Evolutionary conservation across 2,797 vertebrate genomes (phyloP), one percentile per base, ranked within the genome.

Genomic region (Liasis olivaceus): DNA sequence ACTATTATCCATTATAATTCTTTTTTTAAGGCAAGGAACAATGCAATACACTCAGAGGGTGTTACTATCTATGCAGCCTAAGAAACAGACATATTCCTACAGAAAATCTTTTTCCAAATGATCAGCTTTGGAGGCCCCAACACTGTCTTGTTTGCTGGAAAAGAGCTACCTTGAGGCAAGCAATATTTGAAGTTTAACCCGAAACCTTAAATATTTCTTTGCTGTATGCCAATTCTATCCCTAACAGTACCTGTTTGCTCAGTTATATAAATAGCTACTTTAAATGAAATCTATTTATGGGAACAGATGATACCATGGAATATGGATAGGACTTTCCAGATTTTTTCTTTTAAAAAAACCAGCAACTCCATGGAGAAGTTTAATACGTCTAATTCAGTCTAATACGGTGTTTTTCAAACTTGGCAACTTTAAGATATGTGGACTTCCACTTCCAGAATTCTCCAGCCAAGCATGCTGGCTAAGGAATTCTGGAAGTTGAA

Each of bases 251-350:
- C 5, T 66, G 94, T 94, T 91, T 3, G 59, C 9, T 91, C 88
- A 88, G 63, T 14, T 47, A 66, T 88, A 84, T 89, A 91, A 95
- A 94, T 93, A 6, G 1, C 4, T 86, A 69, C 94, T 88, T 89
- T 81, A 9, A 94, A 11, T 92, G 22, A 95, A 93, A 94, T 72
- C 8, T 72, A 81, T 62, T 54, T 92, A 47, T 66, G 81, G 90
- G 90, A 92, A 42, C 11, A 69, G 60, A 92, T 92, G 90, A 1
- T 94, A 14, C 63, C 6, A 9, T 69, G 63, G 86, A 95, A 95
- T 94, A 6, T 9, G 58, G 54, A 93, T 58, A 5, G 91, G 3
- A 93, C 1, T 11, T 60, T 87, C 14, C 4, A 0, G 1, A 36
- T 36, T 36, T 36, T 36, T 36, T 36, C 36, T 36, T 36, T 36